A percentile compares a stretch with the other conserved stretches of the same genome.
phyloP scores from a whole-genome alignment of 2,797 vertebrate genomes.

The Anas acuta region DNA sequence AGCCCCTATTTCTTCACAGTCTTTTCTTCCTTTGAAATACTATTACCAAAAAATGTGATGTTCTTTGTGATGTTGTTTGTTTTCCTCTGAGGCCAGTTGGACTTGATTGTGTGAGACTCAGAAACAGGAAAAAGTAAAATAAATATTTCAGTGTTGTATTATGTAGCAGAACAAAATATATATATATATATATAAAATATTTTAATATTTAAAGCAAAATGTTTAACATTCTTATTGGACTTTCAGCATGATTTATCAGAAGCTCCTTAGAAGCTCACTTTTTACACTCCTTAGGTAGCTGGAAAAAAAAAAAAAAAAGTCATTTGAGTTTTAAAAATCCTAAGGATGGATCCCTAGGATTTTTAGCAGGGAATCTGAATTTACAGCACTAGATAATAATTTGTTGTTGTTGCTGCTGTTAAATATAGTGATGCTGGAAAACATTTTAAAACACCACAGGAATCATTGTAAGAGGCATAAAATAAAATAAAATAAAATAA shows the following conservation, averaged over 20 bases:
- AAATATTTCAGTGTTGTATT: background rate
- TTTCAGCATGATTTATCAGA: background rate
- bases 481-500: background rate
- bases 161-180: background rate
- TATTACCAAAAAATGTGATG: background rate
- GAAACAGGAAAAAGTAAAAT: background rate
- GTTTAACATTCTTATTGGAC: background rate
- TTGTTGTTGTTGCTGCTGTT: background rate
- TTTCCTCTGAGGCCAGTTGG: accelerated
- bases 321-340: background rate
- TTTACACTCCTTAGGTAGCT: background rate
- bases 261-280: background rate
- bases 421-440: background rate
- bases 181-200: no score
- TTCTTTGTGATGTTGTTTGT: no score
- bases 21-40: background rate
- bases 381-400: background rate
- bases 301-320: background rate
- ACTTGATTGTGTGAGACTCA: background rate
- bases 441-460: background rate
- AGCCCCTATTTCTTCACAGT: background rate
- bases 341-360: background rate
- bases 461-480: background rate
- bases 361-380: background rate
- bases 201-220: background rate